phyloP scores from a whole-genome alignment of 1,140 invertebrate species.

The Semibalanus balanoides region DNA sequence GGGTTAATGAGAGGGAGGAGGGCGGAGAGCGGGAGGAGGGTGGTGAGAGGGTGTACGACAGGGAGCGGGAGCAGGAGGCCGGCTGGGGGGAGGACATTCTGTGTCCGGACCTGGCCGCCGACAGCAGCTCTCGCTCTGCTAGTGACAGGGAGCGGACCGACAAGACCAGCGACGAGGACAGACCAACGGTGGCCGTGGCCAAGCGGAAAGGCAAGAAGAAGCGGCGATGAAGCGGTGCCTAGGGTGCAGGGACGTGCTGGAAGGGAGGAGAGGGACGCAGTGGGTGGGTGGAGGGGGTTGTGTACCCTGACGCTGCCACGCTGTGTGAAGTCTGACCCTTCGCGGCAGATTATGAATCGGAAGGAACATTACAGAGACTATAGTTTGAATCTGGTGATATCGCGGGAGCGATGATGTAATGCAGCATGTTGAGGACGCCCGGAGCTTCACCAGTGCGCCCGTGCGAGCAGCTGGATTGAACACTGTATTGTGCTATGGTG shows the following conservation, averaged over 20 bases:
- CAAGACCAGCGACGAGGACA: background rate
- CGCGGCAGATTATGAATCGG: background rate
- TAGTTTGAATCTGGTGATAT: background rate
- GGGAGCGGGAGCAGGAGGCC: background rate
- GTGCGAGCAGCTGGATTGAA: background rate
- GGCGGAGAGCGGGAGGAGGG: background rate
- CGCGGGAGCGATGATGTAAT: too few relatives aligned
- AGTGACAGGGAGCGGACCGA: background rate
- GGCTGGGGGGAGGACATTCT: background rate
- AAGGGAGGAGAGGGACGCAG: too few relatives aligned
- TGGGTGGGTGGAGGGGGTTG: background rate
- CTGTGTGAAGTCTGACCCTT: too few relatives aligned
- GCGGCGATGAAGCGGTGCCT: background rate
- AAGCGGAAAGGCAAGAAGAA: background rate
- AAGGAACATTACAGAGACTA: background rate
- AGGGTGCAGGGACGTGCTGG: background rate
- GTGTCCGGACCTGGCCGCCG: background rate
- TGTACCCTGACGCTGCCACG: too few relatives aligned
- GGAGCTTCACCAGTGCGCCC: too few relatives aligned
- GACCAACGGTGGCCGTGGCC: background rate
- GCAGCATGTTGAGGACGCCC: too few relatives aligned
- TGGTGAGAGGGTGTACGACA: background rate
- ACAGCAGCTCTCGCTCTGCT: background rate
- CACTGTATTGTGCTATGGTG: background rate
- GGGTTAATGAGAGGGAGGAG: too few relatives aligned